Evolutionary conservation across 2,888 invertebrate genomes (phyloP).

Genomic region (Tenthredo livida): DNA sequence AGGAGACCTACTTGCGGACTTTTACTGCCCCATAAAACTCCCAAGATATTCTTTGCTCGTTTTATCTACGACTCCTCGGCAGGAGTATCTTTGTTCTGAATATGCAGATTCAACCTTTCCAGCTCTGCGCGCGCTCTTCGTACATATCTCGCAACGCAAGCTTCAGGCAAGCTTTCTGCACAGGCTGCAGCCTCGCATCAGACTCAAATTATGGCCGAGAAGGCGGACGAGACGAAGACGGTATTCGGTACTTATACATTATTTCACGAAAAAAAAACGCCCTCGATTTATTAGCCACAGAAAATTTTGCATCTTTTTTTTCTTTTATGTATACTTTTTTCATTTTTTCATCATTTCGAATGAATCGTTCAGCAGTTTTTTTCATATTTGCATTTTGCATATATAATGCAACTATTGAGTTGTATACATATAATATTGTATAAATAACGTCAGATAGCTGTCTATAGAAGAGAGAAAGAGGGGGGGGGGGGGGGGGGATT

Average conservation of each 20-base stretch:
- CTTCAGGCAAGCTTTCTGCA: neutral
- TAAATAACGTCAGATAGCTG: too few relatives aligned
- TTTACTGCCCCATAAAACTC: constrained; percentile 31
- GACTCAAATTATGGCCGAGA: neutral
- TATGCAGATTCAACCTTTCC: constrained; percentile 35
- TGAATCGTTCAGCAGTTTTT: neutral
- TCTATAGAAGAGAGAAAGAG: neutral
- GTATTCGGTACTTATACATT: constrained; percentile 3
- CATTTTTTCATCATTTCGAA: neutral
- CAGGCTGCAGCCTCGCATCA: neutral
- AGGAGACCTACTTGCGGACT: constrained; percentile 29
- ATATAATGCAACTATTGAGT: too few relatives aligned
- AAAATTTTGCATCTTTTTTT: neutral
- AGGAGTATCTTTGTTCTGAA: constrained; percentile 38
- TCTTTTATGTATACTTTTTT: neutral
- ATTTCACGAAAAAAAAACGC: neutral
- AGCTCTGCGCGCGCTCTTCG: neutral
- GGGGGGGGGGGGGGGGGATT: neutral
- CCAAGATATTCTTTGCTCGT: constrained; percentile 40
- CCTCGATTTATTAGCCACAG: constrained; percentile 3
- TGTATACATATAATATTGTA: too few relatives aligned
- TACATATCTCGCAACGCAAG: neutral
- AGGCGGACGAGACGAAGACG: neutral
- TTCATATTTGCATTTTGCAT: neutral
- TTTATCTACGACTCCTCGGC: constrained; percentile 32